Evolutionary conservation across 1,140 invertebrate genomes (phyloP), one percentile per base, ranked within the genome.

Genomic region (Chymomyza costata): DNA sequence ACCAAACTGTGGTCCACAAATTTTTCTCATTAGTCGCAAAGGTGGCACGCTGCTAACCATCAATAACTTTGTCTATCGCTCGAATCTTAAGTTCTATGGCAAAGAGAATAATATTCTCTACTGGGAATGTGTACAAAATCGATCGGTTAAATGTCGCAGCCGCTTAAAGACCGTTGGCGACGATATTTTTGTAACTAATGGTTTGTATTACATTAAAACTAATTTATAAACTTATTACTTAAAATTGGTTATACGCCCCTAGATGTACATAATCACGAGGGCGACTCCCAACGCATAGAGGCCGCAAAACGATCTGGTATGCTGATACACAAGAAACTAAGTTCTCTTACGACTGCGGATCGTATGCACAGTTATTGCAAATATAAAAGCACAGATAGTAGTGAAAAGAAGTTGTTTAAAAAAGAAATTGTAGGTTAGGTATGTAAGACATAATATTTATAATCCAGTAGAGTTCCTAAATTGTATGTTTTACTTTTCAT

Each of bases 61-160:
- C 16, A 83, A 85, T 34, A 78, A 86, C 37, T 86, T 83, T 17
- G 52, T 86, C 3, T 86, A 86, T 46, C 81, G 84, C 18, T 86
- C 84, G 18, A 86, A 86, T 74, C 61, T 85, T 8, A 84, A 83
- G 44, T 73, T 82, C 8, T 83, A 71, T 18, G 84, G 84, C 32
- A 69, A 69, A 17, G 63, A 62, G 31, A 66, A 59, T 18, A 71
- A 86, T 6, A 84, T 83, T 17, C 49, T 86, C 1, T 86, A 85
- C 28, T 86, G 84, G 84, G 84, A 86, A 53, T 86, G 84, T 35
- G 76, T 86, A 1, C 73, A 84, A 25, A 85, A 86, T 61, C 73
- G 84, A 17, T 82, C 78, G 5, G 69, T 65, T 16, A 85, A 85
- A 37, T 86, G 84, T 38, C 71, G 83, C 8, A 85, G 84, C 35